These are phyloP conservation scores for Papilio aristodemus DNA, from an alignment of 1,140 invertebrate species.

Conservation along the genomic window DNA sequence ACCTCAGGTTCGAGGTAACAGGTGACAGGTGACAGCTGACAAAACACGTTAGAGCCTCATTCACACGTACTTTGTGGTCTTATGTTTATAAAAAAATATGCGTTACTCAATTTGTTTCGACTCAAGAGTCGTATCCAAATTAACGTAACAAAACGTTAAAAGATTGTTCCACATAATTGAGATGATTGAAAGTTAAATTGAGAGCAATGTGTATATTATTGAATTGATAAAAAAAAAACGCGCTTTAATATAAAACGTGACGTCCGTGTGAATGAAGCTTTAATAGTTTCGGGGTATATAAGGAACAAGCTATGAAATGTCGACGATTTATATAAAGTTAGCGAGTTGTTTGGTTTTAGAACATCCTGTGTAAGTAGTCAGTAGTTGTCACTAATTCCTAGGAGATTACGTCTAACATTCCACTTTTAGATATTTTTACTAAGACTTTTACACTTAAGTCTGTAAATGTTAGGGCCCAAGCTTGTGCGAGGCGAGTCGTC, in stretches of 20 bases:
- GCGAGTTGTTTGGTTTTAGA: conserved; percentile 24
- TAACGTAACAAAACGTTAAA: too few relatives aligned
- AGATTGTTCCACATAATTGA: too few relatives aligned
- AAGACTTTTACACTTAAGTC: conserved; percentile 39
- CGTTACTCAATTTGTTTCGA: too few relatives aligned
- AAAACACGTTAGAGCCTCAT: background rate
- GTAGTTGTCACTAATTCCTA: conserved; percentile 43
- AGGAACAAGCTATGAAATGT: background rate
- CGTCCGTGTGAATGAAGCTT: conserved; percentile 9
- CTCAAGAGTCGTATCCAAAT: too few relatives aligned
- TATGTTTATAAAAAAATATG: too few relatives aligned
- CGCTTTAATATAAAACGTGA: background rate
- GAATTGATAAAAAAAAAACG: background rate
- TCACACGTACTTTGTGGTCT: background rate
- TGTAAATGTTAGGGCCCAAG: conserved; percentile 40
- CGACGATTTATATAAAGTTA: background rate
- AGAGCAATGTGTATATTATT: too few relatives aligned
- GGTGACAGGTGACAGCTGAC: background rate
- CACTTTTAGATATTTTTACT: conserved; percentile 51
- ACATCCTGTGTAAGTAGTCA: conserved; percentile 33
- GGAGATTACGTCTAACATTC: conserved; percentile 57
- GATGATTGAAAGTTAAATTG: too few relatives aligned
- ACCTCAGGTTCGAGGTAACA: background rate
- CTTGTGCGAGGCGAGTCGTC: conserved; percentile 17
- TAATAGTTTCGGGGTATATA: background rate